Evolutionary conservation across 2,113 vertebrate genomes (phyloP), one percentile per base, ranked within the genome.

Genomic region (Rhineura floridana): DNA sequence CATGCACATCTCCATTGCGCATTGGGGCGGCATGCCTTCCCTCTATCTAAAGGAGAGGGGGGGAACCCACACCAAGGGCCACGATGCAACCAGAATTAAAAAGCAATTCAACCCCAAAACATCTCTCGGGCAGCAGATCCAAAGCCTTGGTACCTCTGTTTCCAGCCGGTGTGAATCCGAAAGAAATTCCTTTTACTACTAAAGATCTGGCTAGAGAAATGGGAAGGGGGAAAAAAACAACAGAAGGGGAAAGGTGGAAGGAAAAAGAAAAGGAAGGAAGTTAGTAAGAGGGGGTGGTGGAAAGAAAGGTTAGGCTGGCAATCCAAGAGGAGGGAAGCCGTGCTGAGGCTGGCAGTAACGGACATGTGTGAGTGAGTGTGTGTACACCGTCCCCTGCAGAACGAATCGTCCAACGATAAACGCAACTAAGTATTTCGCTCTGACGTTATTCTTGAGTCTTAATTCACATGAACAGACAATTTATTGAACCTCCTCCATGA

Each of bases 171-270:
- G 96, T 98, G 98, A 95, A 98, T 99, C 97, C 97, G 97, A 98
- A 99, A 99, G 98, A 99, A 97, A 98, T 97, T 98, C 96, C 98
- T 97, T 97, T 99, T 99, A 98, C 98, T 98, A 98, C 97, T 98
- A 97, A 98, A 95, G 95, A 98, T 96, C 89, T 98, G 98, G 98
- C 98, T 99, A 98, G 97, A 97, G 98, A 97, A 97, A 95, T 95
- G 95, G 98, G 97, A 98, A 97, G 95, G 30, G 46, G 33, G 93
- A 77, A 70, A 52, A 92, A 90, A 91, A 91, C 2, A 96, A 96
- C 67, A 62, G 50, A 81, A 81, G 50, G 44, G 94, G 98, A 97
- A 98, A 97, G 95, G 6, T 62, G 44, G 59, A 72, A 84, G 91
- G 92, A 42, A 21, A 36, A 91, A 91, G 91, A 90, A 2, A 96